phyloP scores from a whole-genome alignment of 2,888 invertebrate genomes.

The Cataglyphis livida region DNA sequence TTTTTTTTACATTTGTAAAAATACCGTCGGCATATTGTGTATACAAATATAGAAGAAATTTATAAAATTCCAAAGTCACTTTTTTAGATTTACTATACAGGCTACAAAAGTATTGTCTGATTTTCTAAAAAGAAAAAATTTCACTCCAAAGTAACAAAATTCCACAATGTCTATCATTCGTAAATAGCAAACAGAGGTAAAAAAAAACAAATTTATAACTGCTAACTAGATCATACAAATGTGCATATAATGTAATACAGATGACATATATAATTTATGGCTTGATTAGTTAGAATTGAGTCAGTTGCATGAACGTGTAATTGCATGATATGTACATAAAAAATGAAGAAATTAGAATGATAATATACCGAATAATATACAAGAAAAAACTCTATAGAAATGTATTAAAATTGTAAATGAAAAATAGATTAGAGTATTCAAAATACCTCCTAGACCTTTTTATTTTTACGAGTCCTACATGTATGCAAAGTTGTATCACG shows the following conservation, averaged over 20 bases:
- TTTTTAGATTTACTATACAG: too few species aligned
- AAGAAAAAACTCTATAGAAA: not conserved
- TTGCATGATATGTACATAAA: too few species aligned
- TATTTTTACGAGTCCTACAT: not conserved
- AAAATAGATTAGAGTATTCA: not conserved
- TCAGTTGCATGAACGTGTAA: too few species aligned
- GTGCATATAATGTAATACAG: not conserved
- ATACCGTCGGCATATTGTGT: too few species aligned
- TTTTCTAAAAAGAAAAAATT: too few species aligned
- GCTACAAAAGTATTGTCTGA: too few species aligned
- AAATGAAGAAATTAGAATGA: too few species aligned
- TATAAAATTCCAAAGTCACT: not conserved
- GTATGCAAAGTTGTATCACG: not conserved
- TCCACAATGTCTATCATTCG: not conserved
- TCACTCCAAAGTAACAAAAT: not conserved
- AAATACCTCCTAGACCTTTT: not conserved
- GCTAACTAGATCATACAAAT: not conserved
- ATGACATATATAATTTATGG: not conserved
- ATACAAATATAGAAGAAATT: not conserved
- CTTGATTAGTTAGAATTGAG: not conserved
- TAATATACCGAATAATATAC: not conserved
- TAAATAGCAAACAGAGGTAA: not conserved
- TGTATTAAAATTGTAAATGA: not conserved
- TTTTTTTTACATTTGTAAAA: too few species aligned
- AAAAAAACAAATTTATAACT: not conserved